These are phyloP conservation scores for Bujurquina vittata DNA, from an alignment of 2,113 vertebrate genomes.

Conservation along the genomic window DNA sequence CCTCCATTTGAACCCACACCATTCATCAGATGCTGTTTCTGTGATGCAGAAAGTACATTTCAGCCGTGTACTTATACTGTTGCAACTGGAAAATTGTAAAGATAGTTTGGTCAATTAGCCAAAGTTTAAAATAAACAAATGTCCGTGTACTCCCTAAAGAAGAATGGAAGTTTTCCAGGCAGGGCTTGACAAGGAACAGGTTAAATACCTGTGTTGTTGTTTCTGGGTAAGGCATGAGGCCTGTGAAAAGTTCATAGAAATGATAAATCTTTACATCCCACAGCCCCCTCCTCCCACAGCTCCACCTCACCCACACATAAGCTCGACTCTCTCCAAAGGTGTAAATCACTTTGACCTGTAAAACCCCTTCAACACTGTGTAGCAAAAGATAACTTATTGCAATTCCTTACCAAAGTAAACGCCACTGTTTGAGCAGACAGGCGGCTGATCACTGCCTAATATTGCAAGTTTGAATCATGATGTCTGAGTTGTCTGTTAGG, in stretches of 20 bases:
- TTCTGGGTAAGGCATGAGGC: conserved; percentile 79
- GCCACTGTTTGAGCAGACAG: conserved; percentile 67
- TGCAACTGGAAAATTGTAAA: conserved; percentile 69
- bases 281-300: conserved; percentile 34
- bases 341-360: conserved; percentile 78
- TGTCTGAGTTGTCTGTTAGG: conserved; percentile 59
- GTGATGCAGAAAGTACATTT: conserved; percentile 41
- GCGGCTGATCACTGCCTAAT: conserved; percentile 54
- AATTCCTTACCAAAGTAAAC: conserved; percentile 61
- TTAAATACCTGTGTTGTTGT: conserved; percentile 85
- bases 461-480: conserved; percentile 62
- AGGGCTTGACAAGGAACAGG: conserved; percentile 79
- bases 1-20: conserved; percentile 78
- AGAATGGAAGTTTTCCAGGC: conserved; percentile 76
- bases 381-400: conserved; percentile 69
- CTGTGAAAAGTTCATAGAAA: conserved; percentile 81
- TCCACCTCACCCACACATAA: conserved; percentile 52
- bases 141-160: conserved; percentile 74
- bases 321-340: conserved; percentile 64
- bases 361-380: conserved; percentile 61
- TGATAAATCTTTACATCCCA: conserved; percentile 76
- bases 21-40: conserved; percentile 70
- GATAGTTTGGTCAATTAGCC: conserved; percentile 81
- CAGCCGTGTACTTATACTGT: conserved; percentile 25
- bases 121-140: conserved; percentile 83